Base-by-base conservation (phyloP, 1,140 invertebrate genomes). In the Pachypeltis micranthus region DNA sequence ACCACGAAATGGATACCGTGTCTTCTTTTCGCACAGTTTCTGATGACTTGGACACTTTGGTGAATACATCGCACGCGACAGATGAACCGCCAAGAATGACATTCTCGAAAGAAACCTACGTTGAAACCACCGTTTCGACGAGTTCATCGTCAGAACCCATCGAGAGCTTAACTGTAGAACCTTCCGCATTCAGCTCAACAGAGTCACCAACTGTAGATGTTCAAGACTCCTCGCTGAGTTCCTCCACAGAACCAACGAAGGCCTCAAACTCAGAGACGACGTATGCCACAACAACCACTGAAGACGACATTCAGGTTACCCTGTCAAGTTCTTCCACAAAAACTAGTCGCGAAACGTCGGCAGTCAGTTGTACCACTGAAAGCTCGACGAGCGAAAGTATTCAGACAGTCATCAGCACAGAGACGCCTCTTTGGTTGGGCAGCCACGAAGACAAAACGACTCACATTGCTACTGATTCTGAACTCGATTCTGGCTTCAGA, bases 311-410 rank as follows among this genome's bases (percentile, higher is more conserved):
- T n/a, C n/a, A n/a, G n/a, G n/a, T n/a, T n/a, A n/a, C n/a, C n/a
- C n/a, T n/a, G n/a, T 47, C 44, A 47, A 47, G 44, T 16, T 47
- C 44, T 47, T 47, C 44, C n/a, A n/a, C n/a, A n/a, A n/a, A n/a
- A n/a, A n/a, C n/a, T n/a, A n/a, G n/a, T n/a, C n/a, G n/a, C n/a
- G n/a, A n/a, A n/a, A n/a, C n/a, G n/a, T n/a, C n/a, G n/a, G n/a
- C n/a, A n/a, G n/a, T n/a, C n/a, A n/a, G n/a, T n/a, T n/a, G n/a
- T n/a, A 19, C 44, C 34, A 39, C 34, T 3, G 44, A 47, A 47
- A 47, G 2, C 14, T 2, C 14, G 14, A 47, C 44, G 2, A 47
- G 44, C 44, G n/a, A n/a, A 2, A n/a, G n/a, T n/a, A n/a, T n/a
- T n/a, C n/a, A n/a, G n/a, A n/a, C n/a, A n/a, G n/a, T n/a, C n/a